Percentiles rank a stretch among this genome's conserved stretches.
Evolutionary conservation across 2,888 invertebrate genomes (phyloP).

Genomic region (Drosophila engyochracea): DNA sequence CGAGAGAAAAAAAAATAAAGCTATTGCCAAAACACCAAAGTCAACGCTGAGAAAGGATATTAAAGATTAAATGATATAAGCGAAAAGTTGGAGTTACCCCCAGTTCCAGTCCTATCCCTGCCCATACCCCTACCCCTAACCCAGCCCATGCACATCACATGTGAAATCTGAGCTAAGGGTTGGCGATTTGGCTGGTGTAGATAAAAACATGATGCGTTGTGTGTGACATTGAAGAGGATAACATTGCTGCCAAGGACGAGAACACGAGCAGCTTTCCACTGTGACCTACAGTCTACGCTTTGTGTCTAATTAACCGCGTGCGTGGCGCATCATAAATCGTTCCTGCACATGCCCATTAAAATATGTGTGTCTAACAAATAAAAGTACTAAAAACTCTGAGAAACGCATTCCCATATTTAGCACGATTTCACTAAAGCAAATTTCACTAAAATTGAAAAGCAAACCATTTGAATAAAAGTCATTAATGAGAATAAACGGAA

Average conservation of each 20-base stretch:
- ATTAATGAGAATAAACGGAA: background rate
- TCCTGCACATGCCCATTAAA: constrained; percentile 74
- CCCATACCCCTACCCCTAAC: background rate
- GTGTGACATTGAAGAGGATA: constrained; percentile 78
- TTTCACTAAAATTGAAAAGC: too few species aligned
- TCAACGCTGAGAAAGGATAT: constrained; percentile 80
- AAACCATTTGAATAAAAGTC: background rate
- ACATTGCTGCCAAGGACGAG: constrained; percentile 53
- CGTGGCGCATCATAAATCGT: constrained; percentile 81
- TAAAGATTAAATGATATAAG: constrained; percentile 82
- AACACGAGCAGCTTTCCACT: constrained; percentile 40
- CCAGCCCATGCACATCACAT: constrained; percentile 20
- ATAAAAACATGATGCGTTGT: constrained; percentile 70
- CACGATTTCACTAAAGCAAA: background rate
- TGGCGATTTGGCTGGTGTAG: constrained; percentile 61
- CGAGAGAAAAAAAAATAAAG: constrained; percentile 3
- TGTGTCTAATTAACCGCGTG: constrained; percentile 80
- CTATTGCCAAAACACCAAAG: constrained; percentile 70
- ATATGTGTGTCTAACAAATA: constrained; percentile 62
- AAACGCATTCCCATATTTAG: constrained; percentile 27
- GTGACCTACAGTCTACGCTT: constrained; percentile 47
- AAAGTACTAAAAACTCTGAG: constrained; percentile 27
- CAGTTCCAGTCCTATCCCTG: background rate
- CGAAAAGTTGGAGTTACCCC: constrained; percentile 53
- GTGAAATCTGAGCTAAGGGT: constrained; percentile 76